Base-by-base conservation (phyloP, 2,888 invertebrate species). In the Pollenia angustigena region DNA sequence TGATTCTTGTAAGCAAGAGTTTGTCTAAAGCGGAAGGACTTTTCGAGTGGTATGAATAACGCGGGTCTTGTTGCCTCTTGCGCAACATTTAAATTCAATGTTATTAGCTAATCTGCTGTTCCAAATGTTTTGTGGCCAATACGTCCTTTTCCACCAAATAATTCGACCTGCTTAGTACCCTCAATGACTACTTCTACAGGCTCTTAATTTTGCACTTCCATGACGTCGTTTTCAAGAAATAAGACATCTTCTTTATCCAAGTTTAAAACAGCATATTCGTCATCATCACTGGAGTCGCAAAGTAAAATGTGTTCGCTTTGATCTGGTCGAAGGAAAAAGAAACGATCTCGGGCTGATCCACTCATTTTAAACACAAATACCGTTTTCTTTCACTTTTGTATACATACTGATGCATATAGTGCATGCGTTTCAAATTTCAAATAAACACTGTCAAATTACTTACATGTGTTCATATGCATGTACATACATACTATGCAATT, bases 381-480 rank as follows among this genome's bases (percentile, higher is more conserved):
- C 4, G 18, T 54, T 16, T 16, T 54, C 54, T 54, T 54, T 16
- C 18, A 54, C 7, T 54, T 54, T 54, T 54, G n/a, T 54, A 54
- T 54, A 16, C 54, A 54, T 8, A 16, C 54, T 54, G 16, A 54
- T 54, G 54, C 54, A 54, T 8, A 54, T 11, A 11, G 11, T 11
- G 46, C 12, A 2, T 9, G 46, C 4, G 12, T 11, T 46, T 12
- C 2, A 46, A 11, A 11, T 46, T n/a, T n/a, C n/a, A n/a, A n/a
- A n/a, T n/a, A 46, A 9, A 46, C 11, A 46, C 46, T 54, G 54
- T 54, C 54, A 54, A 54, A 54, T n/a, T 54, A 54, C 54, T 54
- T 54, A 54, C 16, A 16, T 54, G 54, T 54, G 16, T 46, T 46
- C 46, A 46, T 7, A 46, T 46, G 46, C 2, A 46, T 46, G 4